phyloP scores from a whole-genome alignment of 2,888 invertebrate species.

The Desoria tigrina region DNA sequence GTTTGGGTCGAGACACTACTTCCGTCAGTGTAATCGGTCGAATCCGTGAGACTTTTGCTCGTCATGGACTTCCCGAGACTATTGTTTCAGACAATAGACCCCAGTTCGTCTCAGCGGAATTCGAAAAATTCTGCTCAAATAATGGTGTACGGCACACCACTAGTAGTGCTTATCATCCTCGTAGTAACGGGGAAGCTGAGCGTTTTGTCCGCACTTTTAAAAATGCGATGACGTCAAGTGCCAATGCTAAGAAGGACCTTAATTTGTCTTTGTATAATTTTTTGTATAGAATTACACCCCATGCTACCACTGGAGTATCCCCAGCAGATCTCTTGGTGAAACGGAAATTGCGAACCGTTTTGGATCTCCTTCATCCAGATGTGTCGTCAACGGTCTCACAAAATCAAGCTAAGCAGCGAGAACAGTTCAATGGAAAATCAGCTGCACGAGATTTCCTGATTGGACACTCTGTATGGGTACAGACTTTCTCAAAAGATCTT shows the following conservation, averaged over 20 bases:
- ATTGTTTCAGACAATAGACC: slow-evolving; percentile 26
- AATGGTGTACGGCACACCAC: slow-evolving; percentile 31
- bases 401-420: too few relatives aligned
- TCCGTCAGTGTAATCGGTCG: slow-evolving; percentile 1
- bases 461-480: too few relatives aligned
- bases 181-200: slow-evolving; percentile 34
- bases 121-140: slow-evolving; percentile 16
- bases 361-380: too few relatives aligned
- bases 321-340: slow-evolving; percentile 9
- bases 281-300: slow-evolving; percentile 18
- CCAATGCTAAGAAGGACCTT: not conserved
- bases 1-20: slow-evolving; percentile 9
- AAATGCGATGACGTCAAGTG: not conserved
- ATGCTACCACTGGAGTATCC: slow-evolving; percentile 22
- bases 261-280: slow-evolving; percentile 11
- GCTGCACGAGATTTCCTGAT: too few relatives aligned
- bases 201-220: slow-evolving; percentile 23
- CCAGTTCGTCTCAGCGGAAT: slow-evolving; percentile 29
- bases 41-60: slow-evolving; percentile 18
- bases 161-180: slow-evolving; percentile 29
- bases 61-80: slow-evolving; percentile 24
- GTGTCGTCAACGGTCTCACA: too few relatives aligned
- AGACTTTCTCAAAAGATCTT: too few relatives aligned
- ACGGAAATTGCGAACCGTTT: not conserved
- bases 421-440: too few relatives aligned